Percentiles rank a stretch among this genome's conserved stretches.
These are phyloP conservation scores for Copsychus sechellarum DNA, from an alignment of 2,113 vertebrate species.

Conservation along the genomic window DNA sequence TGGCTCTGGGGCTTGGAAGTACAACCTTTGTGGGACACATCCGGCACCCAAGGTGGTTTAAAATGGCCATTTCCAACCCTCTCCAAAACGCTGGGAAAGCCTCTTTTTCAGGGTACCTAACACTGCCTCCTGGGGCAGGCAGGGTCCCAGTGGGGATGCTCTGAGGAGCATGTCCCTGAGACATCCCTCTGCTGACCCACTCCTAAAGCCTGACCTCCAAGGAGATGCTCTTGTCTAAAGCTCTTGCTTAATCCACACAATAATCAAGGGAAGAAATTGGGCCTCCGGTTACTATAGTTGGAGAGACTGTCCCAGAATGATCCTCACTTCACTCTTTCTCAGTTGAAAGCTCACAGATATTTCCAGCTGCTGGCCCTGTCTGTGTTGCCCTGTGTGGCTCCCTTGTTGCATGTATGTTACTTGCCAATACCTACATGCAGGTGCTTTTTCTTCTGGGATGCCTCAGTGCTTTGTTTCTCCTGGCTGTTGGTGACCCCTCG, in stretches of 20 bases:
- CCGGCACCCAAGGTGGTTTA: background rate
- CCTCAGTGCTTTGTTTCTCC: background rate
- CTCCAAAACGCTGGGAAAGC: background rate
- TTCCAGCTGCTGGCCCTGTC: background rate
- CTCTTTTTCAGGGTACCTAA: background rate
- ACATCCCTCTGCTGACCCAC: background rate
- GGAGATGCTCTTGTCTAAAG: background rate
- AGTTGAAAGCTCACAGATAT: background rate
- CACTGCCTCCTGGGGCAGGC: background rate
- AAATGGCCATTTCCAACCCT: background rate
- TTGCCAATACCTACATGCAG: background rate
- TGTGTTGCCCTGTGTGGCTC: background rate
- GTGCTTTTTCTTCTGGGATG: background rate
- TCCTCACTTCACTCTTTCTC: background rate
- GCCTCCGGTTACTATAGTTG: background rate
- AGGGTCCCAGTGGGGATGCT: background rate
- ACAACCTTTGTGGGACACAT: background rate
- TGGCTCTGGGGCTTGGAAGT: background rate
- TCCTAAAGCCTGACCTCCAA: background rate
- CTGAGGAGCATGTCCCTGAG: fast-evolving
- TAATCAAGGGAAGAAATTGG: background rate
- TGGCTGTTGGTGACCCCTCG: too few relatives aligned
- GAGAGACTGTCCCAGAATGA: background rate
- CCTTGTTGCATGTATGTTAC: background rate
- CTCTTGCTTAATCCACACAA: background rate